Conservation (phyloP, 1,140 invertebrate species). For the Drosophila littoralis region DNA sequence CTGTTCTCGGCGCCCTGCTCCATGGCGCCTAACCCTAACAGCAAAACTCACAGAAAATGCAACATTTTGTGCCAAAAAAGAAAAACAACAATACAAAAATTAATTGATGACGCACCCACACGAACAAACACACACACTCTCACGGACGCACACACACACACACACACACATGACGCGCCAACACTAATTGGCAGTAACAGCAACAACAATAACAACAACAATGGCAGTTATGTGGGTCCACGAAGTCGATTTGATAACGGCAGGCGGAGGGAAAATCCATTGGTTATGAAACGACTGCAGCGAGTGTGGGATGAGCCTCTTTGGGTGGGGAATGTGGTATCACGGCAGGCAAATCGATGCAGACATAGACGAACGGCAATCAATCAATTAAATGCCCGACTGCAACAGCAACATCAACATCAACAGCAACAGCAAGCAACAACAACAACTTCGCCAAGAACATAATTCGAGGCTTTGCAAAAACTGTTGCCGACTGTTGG, state of each 20-base stretch:
- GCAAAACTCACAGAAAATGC: conserved; percentile 24
- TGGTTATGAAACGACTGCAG: conserved; percentile 66
- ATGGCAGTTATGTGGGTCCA: conserved; percentile 41
- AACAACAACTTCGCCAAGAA: conserved; percentile 8
- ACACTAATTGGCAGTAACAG: conserved; percentile 77
- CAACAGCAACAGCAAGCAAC: conserved; percentile 18
- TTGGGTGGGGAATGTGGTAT: background rate
- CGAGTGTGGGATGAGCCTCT: background rate
- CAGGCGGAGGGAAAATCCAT: conserved; percentile 27
- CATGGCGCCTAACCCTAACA: background rate
- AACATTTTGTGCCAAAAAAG: conserved; percentile 42
- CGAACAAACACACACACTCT: conserved; percentile 16
- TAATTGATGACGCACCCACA: conserved; percentile 71
- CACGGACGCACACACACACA: conserved; percentile 7
- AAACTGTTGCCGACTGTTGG: conserved; percentile 49
- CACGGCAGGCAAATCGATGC: conserved; percentile 58
- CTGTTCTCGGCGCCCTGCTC: background rate
- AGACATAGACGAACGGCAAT: conserved; percentile 79
- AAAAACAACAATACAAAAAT: conserved; percentile 72
- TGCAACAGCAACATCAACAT: conserved; percentile 44
- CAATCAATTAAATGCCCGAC: conserved; percentile 77
- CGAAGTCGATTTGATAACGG: conserved; percentile 75
- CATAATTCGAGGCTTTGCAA: conserved; percentile 46
- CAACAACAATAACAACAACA: conserved; percentile 43
- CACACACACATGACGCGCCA: conserved; percentile 59